Percentiles rank a stretch among this genome's conserved stretches.
These are phyloP conservation scores for Cancer borealis DNA, from an alignment of 2,888 invertebrate species.

Conservation along the genomic window DNA sequence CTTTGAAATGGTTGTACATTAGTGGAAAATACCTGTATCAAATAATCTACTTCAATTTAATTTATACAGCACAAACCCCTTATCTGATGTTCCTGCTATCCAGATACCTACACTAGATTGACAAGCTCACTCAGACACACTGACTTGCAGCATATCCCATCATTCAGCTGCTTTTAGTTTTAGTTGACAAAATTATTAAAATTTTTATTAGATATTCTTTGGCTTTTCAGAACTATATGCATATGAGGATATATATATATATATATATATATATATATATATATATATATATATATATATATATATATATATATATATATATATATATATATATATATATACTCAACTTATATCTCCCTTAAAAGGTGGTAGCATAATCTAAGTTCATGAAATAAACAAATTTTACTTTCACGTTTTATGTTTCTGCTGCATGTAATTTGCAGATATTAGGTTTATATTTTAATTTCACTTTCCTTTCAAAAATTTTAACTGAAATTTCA, in stretches of 20 bases:
- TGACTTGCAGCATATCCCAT: not conserved
- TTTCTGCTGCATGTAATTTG: not conserved
- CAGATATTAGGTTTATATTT: not conserved
- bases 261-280: slow-evolving; percentile 38
- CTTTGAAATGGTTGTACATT: not conserved
- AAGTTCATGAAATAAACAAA: not conserved
- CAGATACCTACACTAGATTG: not conserved
- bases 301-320: slow-evolving; percentile 10
- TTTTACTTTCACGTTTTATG: not conserved
- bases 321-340: no score
- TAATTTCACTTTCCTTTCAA: not conserved
- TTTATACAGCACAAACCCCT: not conserved
- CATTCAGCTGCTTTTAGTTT: not conserved
- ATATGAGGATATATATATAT: not conserved
- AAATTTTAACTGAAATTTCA: not conserved
- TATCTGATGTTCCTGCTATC: not conserved
- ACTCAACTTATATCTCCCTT: no score
- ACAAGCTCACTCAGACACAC: not conserved
- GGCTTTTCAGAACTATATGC: not conserved
- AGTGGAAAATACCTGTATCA: not conserved
- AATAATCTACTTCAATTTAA: not conserved
- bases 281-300: slow-evolving; percentile 49
- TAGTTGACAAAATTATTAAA: not conserved
- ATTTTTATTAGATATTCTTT: not conserved
- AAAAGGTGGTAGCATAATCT: not conserved